Evolutionary conservation across 2,113 vertebrate genomes (phyloP).

Genomic region (Ailuropoda melanoleuca): DNA sequence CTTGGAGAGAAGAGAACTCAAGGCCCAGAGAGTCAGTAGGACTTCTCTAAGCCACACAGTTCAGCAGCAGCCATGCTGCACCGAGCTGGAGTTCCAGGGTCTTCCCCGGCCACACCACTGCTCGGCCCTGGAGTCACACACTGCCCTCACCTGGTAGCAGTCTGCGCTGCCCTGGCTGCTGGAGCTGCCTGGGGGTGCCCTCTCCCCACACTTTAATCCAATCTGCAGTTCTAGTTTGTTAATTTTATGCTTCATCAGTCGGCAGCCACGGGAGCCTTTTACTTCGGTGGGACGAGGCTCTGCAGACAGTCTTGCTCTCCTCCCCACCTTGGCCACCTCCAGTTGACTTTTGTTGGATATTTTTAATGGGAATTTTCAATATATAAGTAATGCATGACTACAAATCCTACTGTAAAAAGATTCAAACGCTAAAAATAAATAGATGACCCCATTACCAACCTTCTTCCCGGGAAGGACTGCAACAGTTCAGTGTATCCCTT

Average conservation of each 20-base stretch:
- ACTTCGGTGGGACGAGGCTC: neutral
- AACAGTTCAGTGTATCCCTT: neutral
- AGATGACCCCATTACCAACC: neutral
- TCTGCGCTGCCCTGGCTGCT: neutral
- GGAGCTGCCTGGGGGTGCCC: neutral
- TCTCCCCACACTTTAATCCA: neutral
- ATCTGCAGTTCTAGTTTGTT: conserved; percentile 57
- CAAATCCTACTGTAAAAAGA: conserved; percentile 44
- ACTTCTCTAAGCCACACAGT: neutral
- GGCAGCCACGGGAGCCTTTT: neutral
- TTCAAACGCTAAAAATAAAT: neutral
- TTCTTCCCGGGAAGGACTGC: neutral
- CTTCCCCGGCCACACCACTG: neutral
- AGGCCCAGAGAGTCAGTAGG: neutral
- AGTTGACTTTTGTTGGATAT: conserved; percentile 10
- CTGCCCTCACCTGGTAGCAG: neutral
- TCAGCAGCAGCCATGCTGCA: neutral
- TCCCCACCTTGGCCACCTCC: neutral
- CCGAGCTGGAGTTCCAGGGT: neutral
- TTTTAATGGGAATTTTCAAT: conserved; percentile 68
- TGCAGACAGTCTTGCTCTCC: neutral
- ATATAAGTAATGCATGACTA: conserved; percentile 35
- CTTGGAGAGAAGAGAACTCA: neutral
- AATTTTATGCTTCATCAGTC: conserved; percentile 69
- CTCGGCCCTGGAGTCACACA: neutral